These are phyloP conservation scores for Iselma pallidipennis DNA, from an alignment of 2,888 invertebrate species.

Conservation along the genomic window DNA sequence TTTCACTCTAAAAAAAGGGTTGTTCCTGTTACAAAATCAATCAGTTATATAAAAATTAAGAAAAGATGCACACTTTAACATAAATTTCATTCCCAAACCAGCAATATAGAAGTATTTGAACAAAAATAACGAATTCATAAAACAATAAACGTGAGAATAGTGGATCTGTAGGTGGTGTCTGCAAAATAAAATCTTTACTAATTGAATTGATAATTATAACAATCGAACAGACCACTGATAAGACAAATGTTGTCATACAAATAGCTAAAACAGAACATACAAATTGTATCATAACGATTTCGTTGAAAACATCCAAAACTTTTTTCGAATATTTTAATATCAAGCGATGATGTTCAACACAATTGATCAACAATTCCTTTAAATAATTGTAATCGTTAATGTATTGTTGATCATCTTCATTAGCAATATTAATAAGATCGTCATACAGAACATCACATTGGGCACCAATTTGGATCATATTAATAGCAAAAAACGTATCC, in stretches of 20 bases:
- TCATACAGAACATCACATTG: constrained; percentile 17
- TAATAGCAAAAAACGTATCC: constrained; percentile 15
- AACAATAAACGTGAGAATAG: neutral
- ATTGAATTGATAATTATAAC: too few relatives aligned
- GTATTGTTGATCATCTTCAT: neutral
- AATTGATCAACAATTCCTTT: too few relatives aligned
- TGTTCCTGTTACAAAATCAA: too few relatives aligned
- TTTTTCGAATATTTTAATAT: neutral
- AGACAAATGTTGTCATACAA: too few relatives aligned
- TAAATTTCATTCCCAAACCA: constrained; percentile 16
- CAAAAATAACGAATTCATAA: neutral
- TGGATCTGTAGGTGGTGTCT: constrained; percentile 2
- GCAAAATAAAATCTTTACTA: too few relatives aligned
- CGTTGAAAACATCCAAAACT: neutral
- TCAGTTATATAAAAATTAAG: too few relatives aligned
- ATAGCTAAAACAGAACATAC: too few relatives aligned
- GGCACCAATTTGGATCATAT: constrained; percentile 14
- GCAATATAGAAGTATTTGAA: constrained; percentile 3
- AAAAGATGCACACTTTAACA: constrained; percentile 5
- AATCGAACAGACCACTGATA: too few relatives aligned
- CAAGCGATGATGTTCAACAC: neutral
- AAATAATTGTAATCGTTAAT: neutral
- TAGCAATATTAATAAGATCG: constrained; percentile 4
- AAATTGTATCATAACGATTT: neutral
- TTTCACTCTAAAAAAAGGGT: constrained; percentile 4